These are phyloP conservation scores for Esperia sulphurella DNA, from an alignment of 2,888 invertebrate species.

Conservation along the genomic window DNA sequence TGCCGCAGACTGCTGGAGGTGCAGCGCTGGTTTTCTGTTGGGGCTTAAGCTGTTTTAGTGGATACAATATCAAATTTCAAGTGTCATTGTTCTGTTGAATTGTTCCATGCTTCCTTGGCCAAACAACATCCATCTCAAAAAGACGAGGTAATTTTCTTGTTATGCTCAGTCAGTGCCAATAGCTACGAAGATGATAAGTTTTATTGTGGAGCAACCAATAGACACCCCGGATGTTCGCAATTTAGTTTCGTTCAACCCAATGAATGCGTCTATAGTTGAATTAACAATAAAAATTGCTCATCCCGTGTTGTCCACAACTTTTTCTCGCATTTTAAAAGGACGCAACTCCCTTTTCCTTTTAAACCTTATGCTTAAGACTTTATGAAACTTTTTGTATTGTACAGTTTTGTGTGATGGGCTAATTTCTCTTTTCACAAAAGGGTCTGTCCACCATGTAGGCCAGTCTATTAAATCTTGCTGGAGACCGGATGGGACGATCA, in stretches of 20 bases:
- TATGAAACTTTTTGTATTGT: neutral
- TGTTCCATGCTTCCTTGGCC: neutral
- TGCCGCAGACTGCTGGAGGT: no score
- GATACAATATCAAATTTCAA: neutral
- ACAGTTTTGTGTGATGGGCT: conserved; percentile 16
- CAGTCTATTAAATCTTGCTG: conserved; percentile 70
- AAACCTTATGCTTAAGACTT: conserved; percentile 12
- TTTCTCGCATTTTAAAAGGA: conserved; percentile 3
- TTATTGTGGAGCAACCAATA: conserved; percentile 53
- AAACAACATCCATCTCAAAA: conserved; percentile 15
- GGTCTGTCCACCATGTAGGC: conserved; percentile 64
- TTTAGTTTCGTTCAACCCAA: conserved; percentile 71
- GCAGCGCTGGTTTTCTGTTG: no score
- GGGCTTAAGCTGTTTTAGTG: no score
- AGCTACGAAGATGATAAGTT: conserved; percentile 36
- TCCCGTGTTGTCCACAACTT: conserved; percentile 42
- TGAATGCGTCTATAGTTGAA: conserved; percentile 65
- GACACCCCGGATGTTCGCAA: conserved; percentile 76
- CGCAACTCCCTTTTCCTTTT: conserved; percentile 1
- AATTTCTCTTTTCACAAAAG: conserved; percentile 28
- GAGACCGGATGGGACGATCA: conserved; percentile 64
- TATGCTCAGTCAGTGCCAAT: conserved; percentile 37
- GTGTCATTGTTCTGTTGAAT: neutral
- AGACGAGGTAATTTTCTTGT: conserved; percentile 58
- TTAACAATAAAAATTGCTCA: conserved; percentile 76